Evolutionary conservation across 2,113 vertebrate species (phyloP).

Genomic region (Apteryx owenii): DNA sequence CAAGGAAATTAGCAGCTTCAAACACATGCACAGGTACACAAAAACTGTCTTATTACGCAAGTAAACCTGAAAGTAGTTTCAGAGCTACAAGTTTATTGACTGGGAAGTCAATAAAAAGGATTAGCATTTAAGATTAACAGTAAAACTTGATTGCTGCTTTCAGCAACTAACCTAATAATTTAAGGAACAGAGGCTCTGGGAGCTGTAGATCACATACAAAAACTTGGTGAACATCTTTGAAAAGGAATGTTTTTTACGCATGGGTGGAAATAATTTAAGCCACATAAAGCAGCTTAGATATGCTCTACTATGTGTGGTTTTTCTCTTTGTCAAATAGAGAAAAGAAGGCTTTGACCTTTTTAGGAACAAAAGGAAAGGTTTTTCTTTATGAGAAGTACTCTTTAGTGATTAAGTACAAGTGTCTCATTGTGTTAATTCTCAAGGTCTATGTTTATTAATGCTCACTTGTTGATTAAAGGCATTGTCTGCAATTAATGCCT

Average conservation of each 20-base stretch:
- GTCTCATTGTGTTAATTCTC: slow-evolving; percentile 73
- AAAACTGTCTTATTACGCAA: slow-evolving; percentile 33
- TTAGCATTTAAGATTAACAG: slow-evolving; percentile 51
- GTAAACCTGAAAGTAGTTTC: slow-evolving; percentile 70
- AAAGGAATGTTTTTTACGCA: slow-evolving; percentile 19
- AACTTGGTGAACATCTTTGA: slow-evolving; percentile 60
- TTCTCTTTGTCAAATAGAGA: slow-evolving; percentile 61
- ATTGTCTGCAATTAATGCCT: slow-evolving; percentile 66
- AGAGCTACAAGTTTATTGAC: slow-evolving; percentile 69
- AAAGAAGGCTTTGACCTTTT: slow-evolving; percentile 77
- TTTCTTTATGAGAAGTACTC: slow-evolving; percentile 67
- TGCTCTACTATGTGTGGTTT: slow-evolving; percentile 43
- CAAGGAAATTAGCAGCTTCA: slow-evolving; percentile 35
- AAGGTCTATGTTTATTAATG: slow-evolving; percentile 77
- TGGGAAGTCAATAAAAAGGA: slow-evolving; percentile 67
- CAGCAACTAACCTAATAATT: slow-evolving; percentile 70
- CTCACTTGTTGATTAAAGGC: slow-evolving; percentile 57
- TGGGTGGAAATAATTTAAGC: slow-evolving; percentile 57
- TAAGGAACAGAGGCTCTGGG: slow-evolving; percentile 50
- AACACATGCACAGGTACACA: slow-evolving; percentile 44
- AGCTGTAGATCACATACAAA: slow-evolving; percentile 36
- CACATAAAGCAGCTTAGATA: slow-evolving; percentile 65
- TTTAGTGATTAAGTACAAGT: slow-evolving; percentile 71
- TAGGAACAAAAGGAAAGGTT: slow-evolving; percentile 71
- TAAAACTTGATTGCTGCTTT: slow-evolving; percentile 74